Conservation (phyloP, 2,888 invertebrate species). For the Mellilla xanthometata region DNA sequence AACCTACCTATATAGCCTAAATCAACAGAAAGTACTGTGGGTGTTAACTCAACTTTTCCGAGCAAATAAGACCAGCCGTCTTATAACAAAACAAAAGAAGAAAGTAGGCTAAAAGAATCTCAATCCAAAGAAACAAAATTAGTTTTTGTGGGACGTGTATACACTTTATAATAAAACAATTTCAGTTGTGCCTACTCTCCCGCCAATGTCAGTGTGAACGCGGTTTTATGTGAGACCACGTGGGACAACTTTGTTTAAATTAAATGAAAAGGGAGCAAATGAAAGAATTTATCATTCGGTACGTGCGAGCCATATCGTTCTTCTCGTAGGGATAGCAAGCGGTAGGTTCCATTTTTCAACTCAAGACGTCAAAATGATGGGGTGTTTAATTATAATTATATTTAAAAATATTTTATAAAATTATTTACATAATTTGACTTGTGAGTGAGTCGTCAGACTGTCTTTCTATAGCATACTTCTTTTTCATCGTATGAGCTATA, state of each 20-base stretch:
- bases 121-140: constrained; percentile 26
- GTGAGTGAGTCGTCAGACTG: no score
- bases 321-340: constrained; percentile 4
- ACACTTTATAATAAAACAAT: constrained; percentile 31
- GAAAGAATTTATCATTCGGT: constrained; percentile 64
- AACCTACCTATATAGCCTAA: no score
- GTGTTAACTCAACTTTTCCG: neutral
- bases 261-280: constrained; percentile 62
- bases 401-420: no score
- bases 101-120: constrained; percentile 3
- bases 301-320: constrained; percentile 37
- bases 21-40: neutral
- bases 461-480: no score
- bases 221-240: constrained; percentile 29
- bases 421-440: no score
- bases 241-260: constrained; percentile 61
- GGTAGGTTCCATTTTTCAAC: no score
- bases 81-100: constrained; percentile 6
- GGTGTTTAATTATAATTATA: no score
- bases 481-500: no score
- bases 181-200: constrained; percentile 9
- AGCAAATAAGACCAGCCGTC: constrained; percentile 12
- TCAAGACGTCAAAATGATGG: no score
- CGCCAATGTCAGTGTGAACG: constrained; percentile 16
- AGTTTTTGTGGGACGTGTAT: constrained; percentile 22